Evolutionary conservation across 2,888 invertebrate genomes (phyloP).

Genomic region (Tethea ocularis): DNA sequence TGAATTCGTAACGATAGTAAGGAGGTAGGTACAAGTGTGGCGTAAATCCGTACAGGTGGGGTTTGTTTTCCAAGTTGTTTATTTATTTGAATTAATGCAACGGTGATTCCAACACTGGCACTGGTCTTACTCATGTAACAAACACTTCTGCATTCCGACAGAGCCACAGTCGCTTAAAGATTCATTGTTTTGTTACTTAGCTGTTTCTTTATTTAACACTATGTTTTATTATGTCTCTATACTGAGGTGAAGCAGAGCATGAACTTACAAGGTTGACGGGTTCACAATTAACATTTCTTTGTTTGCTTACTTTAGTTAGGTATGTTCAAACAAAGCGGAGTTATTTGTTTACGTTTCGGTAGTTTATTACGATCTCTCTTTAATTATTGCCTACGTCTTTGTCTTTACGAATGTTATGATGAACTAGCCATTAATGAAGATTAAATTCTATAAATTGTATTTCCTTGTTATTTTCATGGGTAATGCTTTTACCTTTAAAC

Average conservation of each 20-base stretch:
- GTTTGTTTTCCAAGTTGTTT: background rate
- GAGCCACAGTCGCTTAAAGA: background rate
- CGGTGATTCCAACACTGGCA: background rate
- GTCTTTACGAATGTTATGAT: background rate
- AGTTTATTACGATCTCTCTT: background rate
- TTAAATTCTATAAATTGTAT: background rate
- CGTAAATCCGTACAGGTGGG: background rate
- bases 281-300: slow-evolving; percentile 46
- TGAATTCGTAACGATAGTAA: too few species aligned
- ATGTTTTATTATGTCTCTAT: background rate
- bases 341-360: slow-evolving; percentile 29
- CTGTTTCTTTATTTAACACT: background rate
- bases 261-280: slow-evolving; percentile 53
- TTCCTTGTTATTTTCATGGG: background rate
- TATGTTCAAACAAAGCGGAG: slow-evolving; percentile 19
- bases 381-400: background rate
- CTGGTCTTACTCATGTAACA: background rate
- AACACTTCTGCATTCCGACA: slow-evolving; percentile 1
- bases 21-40: background rate
- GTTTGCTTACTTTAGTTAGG: slow-evolving; percentile 28
- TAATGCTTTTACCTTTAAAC: background rate
- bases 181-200: background rate
- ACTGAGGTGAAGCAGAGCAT: slow-evolving; percentile 47
- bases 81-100: background rate
- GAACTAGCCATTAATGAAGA: background rate